Conservation (phyloP, 2,113 vertebrate genomes). For the Chinchilla lanigera region DNA sequence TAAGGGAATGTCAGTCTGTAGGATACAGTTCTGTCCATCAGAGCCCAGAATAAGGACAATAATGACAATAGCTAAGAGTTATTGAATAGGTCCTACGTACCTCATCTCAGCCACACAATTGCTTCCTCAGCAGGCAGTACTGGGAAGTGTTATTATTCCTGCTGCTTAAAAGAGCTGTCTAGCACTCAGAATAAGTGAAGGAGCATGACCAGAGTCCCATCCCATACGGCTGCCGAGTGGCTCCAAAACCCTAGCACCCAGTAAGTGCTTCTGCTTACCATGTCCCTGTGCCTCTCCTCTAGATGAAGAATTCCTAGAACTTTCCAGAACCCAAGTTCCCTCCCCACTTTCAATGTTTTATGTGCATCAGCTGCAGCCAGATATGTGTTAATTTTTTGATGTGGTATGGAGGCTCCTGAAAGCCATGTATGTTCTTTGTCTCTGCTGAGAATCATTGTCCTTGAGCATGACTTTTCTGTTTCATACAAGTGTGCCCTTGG, state of each 20-base stretch:
- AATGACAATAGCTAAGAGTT: background rate
- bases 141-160: background rate
- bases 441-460: constrained; percentile 21
- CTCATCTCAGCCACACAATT: background rate
- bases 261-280: background rate
- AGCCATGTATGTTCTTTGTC: background rate
- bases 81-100: background rate
- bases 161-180: background rate
- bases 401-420: background rate
- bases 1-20: background rate
- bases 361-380: background rate
- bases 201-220: background rate
- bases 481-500: background rate
- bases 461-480: background rate
- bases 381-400: background rate
- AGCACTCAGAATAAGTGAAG: background rate
- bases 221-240: background rate
- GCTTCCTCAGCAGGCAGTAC: background rate
- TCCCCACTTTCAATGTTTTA: background rate
- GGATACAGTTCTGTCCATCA: background rate
- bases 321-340: background rate
- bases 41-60: background rate
- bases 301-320: background rate
- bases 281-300: background rate
- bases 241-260: background rate